Conservation (phyloP, 2,113 vertebrate genomes). For the Phaethon lepturus region DNA sequence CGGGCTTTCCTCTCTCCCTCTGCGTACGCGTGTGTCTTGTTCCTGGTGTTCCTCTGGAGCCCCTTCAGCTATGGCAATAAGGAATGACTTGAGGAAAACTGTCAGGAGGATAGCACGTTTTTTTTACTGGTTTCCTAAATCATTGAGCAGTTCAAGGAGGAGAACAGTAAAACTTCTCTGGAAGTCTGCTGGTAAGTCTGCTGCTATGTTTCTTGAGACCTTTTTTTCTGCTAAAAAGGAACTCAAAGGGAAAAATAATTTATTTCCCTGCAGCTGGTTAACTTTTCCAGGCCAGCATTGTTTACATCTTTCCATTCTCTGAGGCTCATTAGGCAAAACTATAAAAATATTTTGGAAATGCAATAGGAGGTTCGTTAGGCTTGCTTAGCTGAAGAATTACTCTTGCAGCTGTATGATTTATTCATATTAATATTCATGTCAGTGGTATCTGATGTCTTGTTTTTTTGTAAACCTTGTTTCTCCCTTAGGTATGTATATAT, state of each 20-base stretch:
- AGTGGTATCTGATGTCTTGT: not conserved
- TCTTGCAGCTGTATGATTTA: not conserved
- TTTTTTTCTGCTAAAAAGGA: not conserved
- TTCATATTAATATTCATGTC: not conserved
- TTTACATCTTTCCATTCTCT: slow-evolving; percentile 3
- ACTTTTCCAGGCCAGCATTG: not conserved
- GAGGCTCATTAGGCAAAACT: not conserved
- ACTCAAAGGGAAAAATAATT: not conserved
- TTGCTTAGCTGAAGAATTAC: not conserved
- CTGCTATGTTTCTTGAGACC: not conserved
- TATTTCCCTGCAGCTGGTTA: not conserved
- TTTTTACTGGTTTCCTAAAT: slow-evolving; percentile 76
- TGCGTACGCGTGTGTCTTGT: not conserved
- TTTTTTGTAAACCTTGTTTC: not conserved
- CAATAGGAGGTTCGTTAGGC: not conserved
- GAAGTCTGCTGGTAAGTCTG: slow-evolving; percentile 69
- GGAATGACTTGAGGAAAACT: slow-evolving; percentile 72
- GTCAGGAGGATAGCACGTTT: slow-evolving; percentile 70
- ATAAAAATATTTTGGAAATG: not conserved
- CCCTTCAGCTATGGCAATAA: slow-evolving; percentile 64
- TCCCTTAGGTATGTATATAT: not conserved
- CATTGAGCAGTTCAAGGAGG: slow-evolving; percentile 62
- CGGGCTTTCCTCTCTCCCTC: not conserved
- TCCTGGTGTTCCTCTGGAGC: not conserved
- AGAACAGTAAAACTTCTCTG: slow-evolving; percentile 70